Evolutionary conservation across 2,888 invertebrate species (phyloP), one percentile per base, ranked within the genome.

Genomic region (Leptopilina myrica): DNA sequence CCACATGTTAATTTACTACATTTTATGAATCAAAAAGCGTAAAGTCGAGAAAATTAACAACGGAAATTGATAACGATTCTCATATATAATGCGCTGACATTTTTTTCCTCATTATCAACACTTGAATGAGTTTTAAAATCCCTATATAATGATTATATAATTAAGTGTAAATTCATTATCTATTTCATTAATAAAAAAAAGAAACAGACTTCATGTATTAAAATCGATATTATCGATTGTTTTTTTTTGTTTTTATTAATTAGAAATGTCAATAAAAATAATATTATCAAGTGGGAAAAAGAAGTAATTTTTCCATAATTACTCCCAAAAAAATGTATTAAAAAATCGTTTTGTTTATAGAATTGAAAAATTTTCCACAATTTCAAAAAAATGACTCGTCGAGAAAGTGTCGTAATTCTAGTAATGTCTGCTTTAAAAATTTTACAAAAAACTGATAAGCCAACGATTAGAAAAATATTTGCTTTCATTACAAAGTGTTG

Each of bases 1-100:
- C 94, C 94, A 86, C 33, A 77, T 56, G 78, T 49, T 11, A 49
- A 11, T 49, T 4, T 49, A 9, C 12, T 12, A 49, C 49, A 12
- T 49, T 49, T 49, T 49, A 49, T 11, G 11, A 49, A 12, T 49
- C 11, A 12, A 49, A 11, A 49, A 49, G 4, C 9, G 9, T 49
- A 2, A 11, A 49, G 11, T 43, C 11, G 4, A 49, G 9, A 49
- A 11, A 49, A 11, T 49, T 49, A 49, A 49, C 49, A 12, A 9
- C 49, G 49, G 49, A 49, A 49, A 49, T 49, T 49, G 49, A 49
- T 49, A 49, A 49, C 49, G 49, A 49, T 11, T 49, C 49, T 49
- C 1, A 11, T 20, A 11, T 49, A 46, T 9, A 46, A 9, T 46
- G 11, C 12, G 49, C 2, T 49, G 49, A 49, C 49, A 11, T 49